Conservation (phyloP, 2,113 vertebrate species). For the Uropsilus gracilis region DNA sequence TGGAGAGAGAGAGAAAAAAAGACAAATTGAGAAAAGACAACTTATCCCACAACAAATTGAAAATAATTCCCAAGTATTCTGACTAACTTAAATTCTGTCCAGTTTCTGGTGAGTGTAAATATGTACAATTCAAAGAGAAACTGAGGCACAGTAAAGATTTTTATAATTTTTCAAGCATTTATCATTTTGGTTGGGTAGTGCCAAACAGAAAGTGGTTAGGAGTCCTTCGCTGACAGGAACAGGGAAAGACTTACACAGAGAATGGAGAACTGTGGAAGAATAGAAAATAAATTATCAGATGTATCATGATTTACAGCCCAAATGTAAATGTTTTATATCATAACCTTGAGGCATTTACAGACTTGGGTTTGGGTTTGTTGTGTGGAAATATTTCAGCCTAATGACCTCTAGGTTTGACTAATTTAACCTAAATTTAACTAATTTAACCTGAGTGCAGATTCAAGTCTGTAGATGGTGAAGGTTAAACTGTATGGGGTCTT, state of each 20-base stretch:
- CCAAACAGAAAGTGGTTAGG: background rate
- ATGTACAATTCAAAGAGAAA: background rate
- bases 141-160: background rate
- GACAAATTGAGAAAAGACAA: background rate
- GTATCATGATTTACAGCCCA: background rate
- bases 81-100: background rate
- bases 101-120: background rate
- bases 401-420: background rate
- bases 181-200: background rate
- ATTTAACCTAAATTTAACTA: background rate
- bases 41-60: background rate
- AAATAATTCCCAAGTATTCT: background rate
- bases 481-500: background rate
- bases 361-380: background rate
- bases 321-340: background rate
- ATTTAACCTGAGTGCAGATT: too few relatives aligned
- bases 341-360: background rate
- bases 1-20: background rate
- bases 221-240: fast-evolving
- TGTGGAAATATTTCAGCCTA: background rate
- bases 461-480: too few relatives aligned
- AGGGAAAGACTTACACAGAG: background rate
- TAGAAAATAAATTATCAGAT: background rate
- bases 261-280: background rate
- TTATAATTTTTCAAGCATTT: background rate